phyloP scores from a whole-genome alignment of 2,888 invertebrate genomes.

The Pachymerium ferrugineum region DNA sequence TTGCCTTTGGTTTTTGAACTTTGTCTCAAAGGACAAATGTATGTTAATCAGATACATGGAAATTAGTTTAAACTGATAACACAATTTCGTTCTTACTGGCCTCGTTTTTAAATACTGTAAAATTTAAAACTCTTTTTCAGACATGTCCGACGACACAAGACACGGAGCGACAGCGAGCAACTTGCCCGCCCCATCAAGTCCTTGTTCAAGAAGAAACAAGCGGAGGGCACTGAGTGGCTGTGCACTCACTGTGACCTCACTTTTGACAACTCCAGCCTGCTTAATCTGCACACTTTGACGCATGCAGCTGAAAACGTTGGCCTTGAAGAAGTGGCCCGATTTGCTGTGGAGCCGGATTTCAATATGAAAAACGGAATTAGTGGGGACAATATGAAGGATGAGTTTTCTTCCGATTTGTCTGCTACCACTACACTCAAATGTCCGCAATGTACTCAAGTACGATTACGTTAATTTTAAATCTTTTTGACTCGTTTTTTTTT shows the following conservation, averaged over 20 bases:
- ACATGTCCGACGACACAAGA: slow-evolving; percentile 39
- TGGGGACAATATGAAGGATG: slow-evolving; percentile 1
- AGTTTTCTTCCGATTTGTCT: slow-evolving; percentile 20
- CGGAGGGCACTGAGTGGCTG: slow-evolving; percentile 36
- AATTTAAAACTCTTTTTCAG: slow-evolving; percentile 31
- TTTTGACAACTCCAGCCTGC: slow-evolving; percentile 48
- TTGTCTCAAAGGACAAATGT: too few species aligned
- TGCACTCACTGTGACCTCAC: slow-evolving; percentile 44
- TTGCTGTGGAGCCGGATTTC: slow-evolving; percentile 30
- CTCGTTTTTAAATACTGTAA: neutral
- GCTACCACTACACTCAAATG: slow-evolving; percentile 41
- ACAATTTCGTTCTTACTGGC: neutral
- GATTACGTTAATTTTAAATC: neutral
- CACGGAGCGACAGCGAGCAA: slow-evolving; percentile 40
- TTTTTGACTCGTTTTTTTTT: neutral
- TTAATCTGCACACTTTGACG: slow-evolving; percentile 53
- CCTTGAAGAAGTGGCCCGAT: slow-evolving; percentile 40
- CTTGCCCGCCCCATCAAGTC: slow-evolving; percentile 43
- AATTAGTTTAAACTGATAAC: neutral
- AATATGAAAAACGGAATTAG: slow-evolving; percentile 31
- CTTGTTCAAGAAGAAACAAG: slow-evolving; percentile 46
- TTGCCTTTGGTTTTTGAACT: neutral
- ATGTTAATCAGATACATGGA: too few species aligned
- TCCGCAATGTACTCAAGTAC: slow-evolving; percentile 45
- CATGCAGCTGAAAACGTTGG: slow-evolving; percentile 51